Conservation (phyloP, 2,113 vertebrate genomes). For the Dromas ardeola region DNA sequence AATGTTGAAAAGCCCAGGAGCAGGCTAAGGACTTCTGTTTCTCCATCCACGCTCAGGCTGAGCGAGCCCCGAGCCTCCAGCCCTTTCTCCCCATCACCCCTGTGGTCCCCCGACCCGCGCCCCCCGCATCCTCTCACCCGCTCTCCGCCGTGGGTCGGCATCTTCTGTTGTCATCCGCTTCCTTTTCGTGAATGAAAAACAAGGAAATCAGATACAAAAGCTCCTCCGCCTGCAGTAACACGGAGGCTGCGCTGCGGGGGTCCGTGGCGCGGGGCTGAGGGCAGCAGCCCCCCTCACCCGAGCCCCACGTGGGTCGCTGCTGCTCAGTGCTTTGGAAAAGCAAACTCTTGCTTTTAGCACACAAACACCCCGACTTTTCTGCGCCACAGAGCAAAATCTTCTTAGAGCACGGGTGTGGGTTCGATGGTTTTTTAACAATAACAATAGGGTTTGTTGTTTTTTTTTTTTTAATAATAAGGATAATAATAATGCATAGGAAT, state of each 20-base stretch:
- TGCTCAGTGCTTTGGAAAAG: not conserved
- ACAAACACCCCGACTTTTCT: not conserved
- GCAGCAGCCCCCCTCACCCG: not conserved
- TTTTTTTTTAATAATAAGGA: slow-evolving; percentile 26
- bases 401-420: not conserved
- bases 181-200: not conserved
- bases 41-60: not conserved
- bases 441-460: not conserved
- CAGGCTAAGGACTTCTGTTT: not conserved
- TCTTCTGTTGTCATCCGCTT: not conserved
- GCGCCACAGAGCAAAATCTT: not conserved
- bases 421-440: not conserved
- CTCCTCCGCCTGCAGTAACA: slow-evolving; percentile 17
- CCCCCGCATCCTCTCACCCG: not conserved
- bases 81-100: not conserved
- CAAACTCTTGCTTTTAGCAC: slow-evolving; percentile 3
- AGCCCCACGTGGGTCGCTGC: not conserved
- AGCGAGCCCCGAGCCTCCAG: not conserved
- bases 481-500: not conserved
- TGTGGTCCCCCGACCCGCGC: not conserved
- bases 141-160: not conserved
- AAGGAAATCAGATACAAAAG: slow-evolving; percentile 56
- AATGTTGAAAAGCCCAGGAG: not conserved
- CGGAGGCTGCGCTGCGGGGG: not conserved
- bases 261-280: not conserved